Base-by-base conservation (phyloP, 1,140 invertebrate genomes). In the Drosophila rufa region DNA sequence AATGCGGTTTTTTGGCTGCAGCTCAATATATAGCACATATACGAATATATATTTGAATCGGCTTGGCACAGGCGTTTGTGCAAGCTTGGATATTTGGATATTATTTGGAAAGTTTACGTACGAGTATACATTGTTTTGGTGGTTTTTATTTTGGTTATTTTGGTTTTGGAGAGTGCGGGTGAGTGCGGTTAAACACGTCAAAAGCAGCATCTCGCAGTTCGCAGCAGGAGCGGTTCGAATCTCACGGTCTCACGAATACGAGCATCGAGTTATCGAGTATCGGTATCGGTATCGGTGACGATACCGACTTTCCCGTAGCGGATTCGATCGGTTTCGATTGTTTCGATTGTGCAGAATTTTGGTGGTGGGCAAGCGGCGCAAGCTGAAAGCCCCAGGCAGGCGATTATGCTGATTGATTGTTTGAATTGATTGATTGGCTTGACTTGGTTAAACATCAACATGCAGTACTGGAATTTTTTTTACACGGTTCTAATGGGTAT, bases 21-120 rank as follows among this genome's bases (percentile, higher is more conserved):
- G 75, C 75, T 56, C 53, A 40, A 22, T 55, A 22, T 46, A 12
- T 79, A 60, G 62, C 61, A 70, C 59, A 53, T 55, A 70, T 57
- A 61, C 36, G 38, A 30, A 60, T 59, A 60, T 64, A 74, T 62
- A 64, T 66, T 58, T 45, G 27, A 57, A 62, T 67, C 67, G 67
- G 67, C 56, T 79, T 62, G 84, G 84, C 84, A 87, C 84, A 87
- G 84, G 84, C 84, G 85, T 78, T 78, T 89, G 84, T 87, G 84
- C 84, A 69, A 83, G 45, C 53, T 55, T 40, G 53, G 36, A 40
- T 38, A 38, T n/a, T 68, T 61, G 43, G 33, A 59, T 43, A 56
- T 53, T 53, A 47, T 33, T 68, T 47, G 42, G 19, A 50, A 70
- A 70, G 53, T 58, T 73, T 48, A 73, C 45, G 50, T 68, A 62